Percentiles rank a stretch among this genome's conserved stretches.
Conservation (phyloP, 2,113 vertebrate species). For the Brachyhypopomus gauderio region DNA sequence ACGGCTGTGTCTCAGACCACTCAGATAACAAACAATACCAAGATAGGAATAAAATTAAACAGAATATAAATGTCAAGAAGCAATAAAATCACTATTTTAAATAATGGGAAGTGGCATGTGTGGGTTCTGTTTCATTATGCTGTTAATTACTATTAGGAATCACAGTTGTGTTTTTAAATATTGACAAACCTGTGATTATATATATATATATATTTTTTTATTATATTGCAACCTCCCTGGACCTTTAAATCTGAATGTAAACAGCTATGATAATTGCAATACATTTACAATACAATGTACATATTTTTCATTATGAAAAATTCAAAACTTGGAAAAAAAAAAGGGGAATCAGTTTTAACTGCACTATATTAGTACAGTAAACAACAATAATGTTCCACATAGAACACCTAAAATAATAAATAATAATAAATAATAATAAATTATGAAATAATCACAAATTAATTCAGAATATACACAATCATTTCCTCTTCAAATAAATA, state of each 20-base stretch:
- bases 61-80: not conserved
- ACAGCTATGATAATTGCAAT: not conserved
- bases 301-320: conserved; percentile 3
- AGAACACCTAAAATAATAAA: too few relatives aligned
- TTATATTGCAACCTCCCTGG: conserved; percentile 12
- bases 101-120: not conserved
- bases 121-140: not conserved
- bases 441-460: too few relatives aligned
- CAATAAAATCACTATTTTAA: not conserved
- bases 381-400: too few relatives aligned
- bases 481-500: not conserved
- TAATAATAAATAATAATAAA: too few relatives aligned
- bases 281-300: not conserved
- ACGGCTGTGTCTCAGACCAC: too few relatives aligned
- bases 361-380: too few relatives aligned
- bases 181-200: not conserved
- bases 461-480: too few relatives aligned
- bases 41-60: not conserved
- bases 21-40: too few relatives aligned
- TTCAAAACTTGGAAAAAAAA: not conserved
- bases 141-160: not conserved
- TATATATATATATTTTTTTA: too few relatives aligned
- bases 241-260: not conserved
- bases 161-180: not conserved
- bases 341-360: too few relatives aligned